A percentile compares a stretch with the other conserved stretches of the same genome.
Conservation (phyloP, 2,797 vertebrate genomes). For the Microctenopoma steveboyesi region DNA sequence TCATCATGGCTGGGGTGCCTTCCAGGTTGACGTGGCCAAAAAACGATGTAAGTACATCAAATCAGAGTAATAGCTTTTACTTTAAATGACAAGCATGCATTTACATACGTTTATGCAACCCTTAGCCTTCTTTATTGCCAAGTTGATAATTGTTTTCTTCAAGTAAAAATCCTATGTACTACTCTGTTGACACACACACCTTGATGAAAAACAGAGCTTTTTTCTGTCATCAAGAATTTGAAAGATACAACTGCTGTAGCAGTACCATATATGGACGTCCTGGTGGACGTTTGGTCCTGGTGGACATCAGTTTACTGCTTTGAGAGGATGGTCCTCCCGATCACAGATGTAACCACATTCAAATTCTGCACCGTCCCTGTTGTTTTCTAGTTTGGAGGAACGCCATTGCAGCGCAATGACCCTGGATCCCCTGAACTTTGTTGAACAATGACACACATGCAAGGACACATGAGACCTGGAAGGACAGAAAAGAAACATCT, state of each 20-base stretch:
- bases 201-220: background rate
- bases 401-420: conserved; percentile 56
- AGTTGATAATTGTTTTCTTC: background rate
- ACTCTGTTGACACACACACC: background rate
- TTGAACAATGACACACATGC: conserved; percentile 42
- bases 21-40: conserved; percentile 56
- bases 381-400: conserved; percentile 45
- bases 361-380: conserved; percentile 45
- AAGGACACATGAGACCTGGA: conserved; percentile 26
- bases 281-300: conserved; percentile 41
- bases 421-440: conserved; percentile 35
- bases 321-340: conserved; percentile 4
- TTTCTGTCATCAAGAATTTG: conserved; percentile 1
- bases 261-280: background rate
- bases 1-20: conserved; percentile 11
- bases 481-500: conserved; percentile 46
- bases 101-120: conserved; percentile 6
- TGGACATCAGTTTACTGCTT: conserved; percentile 15
- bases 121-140: background rate
- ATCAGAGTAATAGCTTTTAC: conserved; percentile 31
- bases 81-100: conserved; percentile 21
- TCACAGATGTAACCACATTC: conserved; percentile 55
- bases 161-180: background rate
- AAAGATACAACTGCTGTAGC: background rate
- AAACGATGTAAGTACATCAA: conserved; percentile 56